Evolutionary conservation across 2,888 invertebrate species (phyloP).

Genomic region (Thelaira solivaga): DNA sequence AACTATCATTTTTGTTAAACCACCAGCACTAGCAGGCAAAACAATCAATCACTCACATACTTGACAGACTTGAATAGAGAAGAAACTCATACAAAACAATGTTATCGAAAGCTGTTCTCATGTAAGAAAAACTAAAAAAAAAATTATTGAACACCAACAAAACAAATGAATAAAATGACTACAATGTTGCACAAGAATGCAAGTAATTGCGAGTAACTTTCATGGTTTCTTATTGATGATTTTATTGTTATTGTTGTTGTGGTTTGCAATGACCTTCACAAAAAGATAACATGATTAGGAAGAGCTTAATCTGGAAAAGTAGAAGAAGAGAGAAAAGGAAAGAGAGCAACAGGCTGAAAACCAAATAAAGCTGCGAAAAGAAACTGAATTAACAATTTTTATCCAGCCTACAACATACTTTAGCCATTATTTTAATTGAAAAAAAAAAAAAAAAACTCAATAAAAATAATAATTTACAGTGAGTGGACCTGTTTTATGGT

Average conservation of each 20-base stretch:
- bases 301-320: constrained; percentile 44
- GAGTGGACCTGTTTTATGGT: constrained; percentile 46
- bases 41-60: background rate
- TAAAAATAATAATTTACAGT: constrained; percentile 10
- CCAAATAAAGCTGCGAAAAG: constrained; percentile 4
- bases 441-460: background rate
- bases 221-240: constrained; percentile 12
- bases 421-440: background rate
- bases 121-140: background rate
- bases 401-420: constrained; percentile 19
- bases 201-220: constrained; percentile 48
- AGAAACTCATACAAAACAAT: too few species aligned
- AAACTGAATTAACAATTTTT: constrained; percentile 23
- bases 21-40: background rate
- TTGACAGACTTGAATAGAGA: background rate
- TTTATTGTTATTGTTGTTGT: background rate
- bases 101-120: background rate
- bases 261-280: constrained; percentile 61
- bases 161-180: constrained; percentile 4
- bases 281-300: constrained; percentile 50
- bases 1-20: too few species aligned
- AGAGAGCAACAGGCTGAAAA: constrained; percentile 23
- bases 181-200: constrained; percentile 42
- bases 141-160: background rate
- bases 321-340: constrained; percentile 14